phyloP scores from a whole-genome alignment of 2,113 vertebrate species.

The Semicossyphus pulcher region DNA sequence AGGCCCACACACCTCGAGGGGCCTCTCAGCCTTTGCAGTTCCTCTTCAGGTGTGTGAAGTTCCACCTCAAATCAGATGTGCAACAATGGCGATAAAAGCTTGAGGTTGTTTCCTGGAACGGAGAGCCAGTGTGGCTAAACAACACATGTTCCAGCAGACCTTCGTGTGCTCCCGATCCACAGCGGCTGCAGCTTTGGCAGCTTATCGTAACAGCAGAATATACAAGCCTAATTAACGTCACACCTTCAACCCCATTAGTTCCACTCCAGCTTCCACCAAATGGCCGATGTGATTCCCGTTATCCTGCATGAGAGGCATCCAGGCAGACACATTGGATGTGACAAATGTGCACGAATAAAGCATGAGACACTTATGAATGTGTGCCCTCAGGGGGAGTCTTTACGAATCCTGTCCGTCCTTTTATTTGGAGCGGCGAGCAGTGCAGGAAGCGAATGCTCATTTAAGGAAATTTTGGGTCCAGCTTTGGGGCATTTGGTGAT shows the following conservation, averaged over 20 bases:
- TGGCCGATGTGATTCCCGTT: constrained; percentile 18
- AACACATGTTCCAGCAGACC: constrained; percentile 29
- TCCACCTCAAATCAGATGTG: constrained; percentile 50
- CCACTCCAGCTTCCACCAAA: constrained; percentile 31
- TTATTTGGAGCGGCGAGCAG: not conserved
- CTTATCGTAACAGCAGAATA: constrained; percentile 42
- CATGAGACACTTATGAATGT: not conserved
- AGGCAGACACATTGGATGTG: constrained; percentile 21
- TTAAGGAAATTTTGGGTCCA: constrained; percentile 6
- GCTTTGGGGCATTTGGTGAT: constrained; percentile 6
- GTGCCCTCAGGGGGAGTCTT: constrained; percentile 16
- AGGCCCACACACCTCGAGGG: not conserved
- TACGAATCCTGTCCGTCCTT: not conserved
- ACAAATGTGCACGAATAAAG: constrained; percentile 24
- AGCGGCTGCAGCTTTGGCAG: not conserved
- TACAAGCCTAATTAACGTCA: constrained; percentile 50
- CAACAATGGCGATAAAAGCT: constrained; percentile 35
- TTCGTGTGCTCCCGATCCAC: constrained; percentile 21
- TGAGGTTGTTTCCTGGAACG: constrained; percentile 43
- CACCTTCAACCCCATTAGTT: constrained; percentile 57
- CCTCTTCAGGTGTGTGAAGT: not conserved
- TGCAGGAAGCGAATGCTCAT: not conserved
- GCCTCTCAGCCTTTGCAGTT: constrained; percentile 25
- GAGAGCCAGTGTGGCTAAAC: constrained; percentile 10
- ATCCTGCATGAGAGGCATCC: constrained; percentile 13